Conservation (phyloP, 92 coral and sea anemone species). For the Scolanthus callimorphus region DNA sequence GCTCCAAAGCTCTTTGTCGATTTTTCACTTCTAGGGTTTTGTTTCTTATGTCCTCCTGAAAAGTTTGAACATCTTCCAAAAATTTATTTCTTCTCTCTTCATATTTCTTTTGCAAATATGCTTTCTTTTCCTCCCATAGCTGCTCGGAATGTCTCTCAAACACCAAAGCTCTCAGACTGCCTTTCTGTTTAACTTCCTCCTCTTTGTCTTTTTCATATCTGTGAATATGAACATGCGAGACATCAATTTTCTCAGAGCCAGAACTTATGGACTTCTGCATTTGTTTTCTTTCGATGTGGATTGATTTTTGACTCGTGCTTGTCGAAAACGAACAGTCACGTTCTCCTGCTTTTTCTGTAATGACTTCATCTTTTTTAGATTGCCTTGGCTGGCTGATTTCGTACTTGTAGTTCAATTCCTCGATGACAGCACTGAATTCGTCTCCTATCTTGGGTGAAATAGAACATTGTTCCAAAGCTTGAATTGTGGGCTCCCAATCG, state of each 20-base stretch:
- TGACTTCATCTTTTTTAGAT: not conserved
- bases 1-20: constrained; percentile 47
- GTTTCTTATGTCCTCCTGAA: constrained; percentile 41
- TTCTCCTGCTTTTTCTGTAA: too few relatives aligned
- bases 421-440: constrained; percentile 1
- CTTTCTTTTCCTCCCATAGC: constrained; percentile 31
- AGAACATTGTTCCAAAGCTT: constrained; percentile 45
- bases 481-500: constrained; percentile 50
- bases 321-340: too few relatives aligned
- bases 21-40: constrained; percentile 44
- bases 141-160: constrained; percentile 35
- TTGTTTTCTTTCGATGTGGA: not conserved
- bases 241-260: constrained; percentile 27
- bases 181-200: constrained; percentile 34
- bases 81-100: constrained; percentile 43
- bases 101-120: constrained; percentile 30
- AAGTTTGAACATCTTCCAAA: constrained; percentile 38
- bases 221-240: constrained; percentile 28
- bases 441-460: constrained; percentile 32
- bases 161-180: constrained; percentile 18
- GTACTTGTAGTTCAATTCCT: constrained; percentile 3
- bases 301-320: not conserved
- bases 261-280: not conserved
- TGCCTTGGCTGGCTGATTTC: constrained; percentile 4
- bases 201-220: constrained; percentile 36